phyloP scores from a whole-genome alignment of 2,113 vertebrate species.

The Cynopterus brachyotis region DNA sequence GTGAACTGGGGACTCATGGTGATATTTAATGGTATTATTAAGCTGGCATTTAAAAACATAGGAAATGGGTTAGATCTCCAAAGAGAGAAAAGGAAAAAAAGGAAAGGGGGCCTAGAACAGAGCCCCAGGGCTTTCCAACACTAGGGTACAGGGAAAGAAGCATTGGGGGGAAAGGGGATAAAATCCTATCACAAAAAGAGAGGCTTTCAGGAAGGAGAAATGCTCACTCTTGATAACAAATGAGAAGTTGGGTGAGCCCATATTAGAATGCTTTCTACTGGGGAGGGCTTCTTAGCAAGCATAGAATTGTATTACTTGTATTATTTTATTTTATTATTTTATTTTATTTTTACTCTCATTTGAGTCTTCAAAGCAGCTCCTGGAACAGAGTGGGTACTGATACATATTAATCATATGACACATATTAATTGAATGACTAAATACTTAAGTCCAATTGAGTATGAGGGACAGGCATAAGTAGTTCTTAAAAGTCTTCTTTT shows the following conservation, averaged over 20 bases:
- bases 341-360: neutral
- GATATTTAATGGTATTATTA: neutral
- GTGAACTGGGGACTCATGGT: neutral
- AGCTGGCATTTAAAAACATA: neutral
- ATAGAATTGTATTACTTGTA: neutral
- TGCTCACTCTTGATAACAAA: neutral
- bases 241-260: neutral
- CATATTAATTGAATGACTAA: neutral
- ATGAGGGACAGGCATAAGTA: neutral
- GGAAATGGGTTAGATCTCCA: neutral
- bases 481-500: neutral
- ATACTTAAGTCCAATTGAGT: neutral
- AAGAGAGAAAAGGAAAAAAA: neutral
- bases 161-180: accelerated
- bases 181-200: neutral
- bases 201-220: neutral
- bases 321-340: too few species aligned
- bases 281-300: neutral
- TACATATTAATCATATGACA: neutral
- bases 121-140: neutral
- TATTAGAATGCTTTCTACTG: neutral
- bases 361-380: neutral
- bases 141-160: neutral
- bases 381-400: neutral
- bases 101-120: neutral